Base-by-base conservation (phyloP, 2,888 invertebrate genomes). In the Hofmannophila pseudospretella region DNA sequence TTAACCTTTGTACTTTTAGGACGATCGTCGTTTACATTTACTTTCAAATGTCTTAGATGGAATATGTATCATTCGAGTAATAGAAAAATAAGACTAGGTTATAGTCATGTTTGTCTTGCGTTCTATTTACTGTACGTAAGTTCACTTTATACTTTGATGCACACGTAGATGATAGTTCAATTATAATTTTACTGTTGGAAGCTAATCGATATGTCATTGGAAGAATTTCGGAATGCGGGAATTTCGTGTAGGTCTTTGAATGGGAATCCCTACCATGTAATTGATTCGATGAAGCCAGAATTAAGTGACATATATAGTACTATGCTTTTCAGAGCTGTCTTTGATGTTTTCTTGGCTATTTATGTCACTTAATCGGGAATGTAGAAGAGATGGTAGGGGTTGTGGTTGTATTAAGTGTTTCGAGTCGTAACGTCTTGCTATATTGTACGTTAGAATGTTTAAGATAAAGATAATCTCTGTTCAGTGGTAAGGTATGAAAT, bases 111-210 rank as follows among this genome's bases (percentile, higher is more conserved):
- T 71, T 64, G 63, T 70, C 73, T 76, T 80, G 65, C 77, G 82
- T 84, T 85, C 64, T 67, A 64, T 68, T 68, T 62, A 73, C 70
- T 69, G 71, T 79, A 75, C 74, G 82, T 77, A 81, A 76, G 76
- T 68, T 76, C 80, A 84, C 80, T 61, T 71, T 76, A 80, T 84
- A 74, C 65, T 81, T 81, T 84, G 67, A 73, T 72, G 82, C 81
- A 79, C 82, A 65, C 67, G 66, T 82, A 82, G 79, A 62, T 68
- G 59, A 64, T 80, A 81, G 69, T 67, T 66, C 57, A 63, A 69
- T 56, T 51, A 49, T 52, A 80, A 74, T 76, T 75, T 77, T 69
- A 69, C 61, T 66, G 58, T 77, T 64, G 66, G 80, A 80, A 82
- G 79, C 76, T 77, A 70, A 77, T 79, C 75, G 74, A 71, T 75